phyloP scores from a whole-genome alignment of 2,113 vertebrate genomes.

The Euleptes europaea region DNA sequence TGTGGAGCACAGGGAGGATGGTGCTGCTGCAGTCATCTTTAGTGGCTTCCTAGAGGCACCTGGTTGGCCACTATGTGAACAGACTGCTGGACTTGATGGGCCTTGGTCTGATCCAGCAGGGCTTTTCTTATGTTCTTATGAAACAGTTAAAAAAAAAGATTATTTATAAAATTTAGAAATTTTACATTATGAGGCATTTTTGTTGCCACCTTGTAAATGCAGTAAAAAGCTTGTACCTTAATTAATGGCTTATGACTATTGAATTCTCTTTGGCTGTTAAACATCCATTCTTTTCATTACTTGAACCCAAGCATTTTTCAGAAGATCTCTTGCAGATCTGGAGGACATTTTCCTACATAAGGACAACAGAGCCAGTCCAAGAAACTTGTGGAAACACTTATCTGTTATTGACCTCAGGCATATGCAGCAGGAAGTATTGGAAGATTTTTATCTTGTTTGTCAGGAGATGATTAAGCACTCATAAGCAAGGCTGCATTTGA shows the following conservation, averaged over 20 bases:
- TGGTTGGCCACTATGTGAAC: too few relatives aligned
- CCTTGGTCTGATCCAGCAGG: too few relatives aligned
- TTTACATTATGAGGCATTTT: too few relatives aligned
- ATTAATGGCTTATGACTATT: background rate
- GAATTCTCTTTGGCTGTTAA: background rate
- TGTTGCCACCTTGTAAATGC: too few relatives aligned
- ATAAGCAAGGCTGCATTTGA: background rate
- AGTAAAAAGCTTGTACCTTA: background rate
- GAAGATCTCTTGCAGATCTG: background rate
- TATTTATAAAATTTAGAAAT: too few relatives aligned
- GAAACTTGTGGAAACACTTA: background rate
- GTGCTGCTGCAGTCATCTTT: too few relatives aligned
- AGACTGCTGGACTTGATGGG: too few relatives aligned
- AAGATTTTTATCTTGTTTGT: background rate
- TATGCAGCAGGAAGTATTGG: background rate
- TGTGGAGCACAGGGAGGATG: too few relatives aligned
- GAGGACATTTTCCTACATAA: background rate
- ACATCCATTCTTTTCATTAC: background rate
- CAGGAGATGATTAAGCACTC: background rate
- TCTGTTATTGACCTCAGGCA: background rate
- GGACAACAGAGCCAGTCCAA: background rate
- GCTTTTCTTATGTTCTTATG: too few relatives aligned
- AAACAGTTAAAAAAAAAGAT: too few relatives aligned
- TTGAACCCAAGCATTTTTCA: background rate
- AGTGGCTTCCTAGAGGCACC: too few relatives aligned